Evolutionary conservation across 2,113 vertebrate species (phyloP).

Genomic region (Thamnophis sirtalis): DNA sequence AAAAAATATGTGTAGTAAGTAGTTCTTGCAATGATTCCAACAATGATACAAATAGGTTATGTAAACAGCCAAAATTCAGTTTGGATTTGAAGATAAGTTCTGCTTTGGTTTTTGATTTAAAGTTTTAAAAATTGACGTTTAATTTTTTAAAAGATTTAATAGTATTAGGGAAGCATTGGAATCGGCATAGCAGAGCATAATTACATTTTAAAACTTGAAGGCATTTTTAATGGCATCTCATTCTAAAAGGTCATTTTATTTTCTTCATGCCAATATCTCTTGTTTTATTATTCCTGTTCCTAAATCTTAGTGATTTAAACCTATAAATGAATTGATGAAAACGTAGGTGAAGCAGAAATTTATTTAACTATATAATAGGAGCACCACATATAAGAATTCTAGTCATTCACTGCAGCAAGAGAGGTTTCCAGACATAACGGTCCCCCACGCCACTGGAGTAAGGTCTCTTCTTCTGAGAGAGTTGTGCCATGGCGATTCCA

Average conservation of each 20-base stretch:
- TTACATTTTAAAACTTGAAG: not conserved
- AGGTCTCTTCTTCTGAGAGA: not conserved
- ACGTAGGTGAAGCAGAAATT: constrained; percentile 16
- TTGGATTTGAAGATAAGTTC: not conserved
- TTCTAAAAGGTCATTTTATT: not conserved
- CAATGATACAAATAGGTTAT: not conserved
- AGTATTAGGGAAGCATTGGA: not conserved
- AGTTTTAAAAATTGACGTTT: not conserved
- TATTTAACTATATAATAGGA: constrained; percentile 24
- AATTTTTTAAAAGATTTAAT: too few species aligned
- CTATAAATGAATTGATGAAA: constrained; percentile 28
- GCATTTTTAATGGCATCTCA: not conserved
- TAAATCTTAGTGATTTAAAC: constrained; percentile 18
- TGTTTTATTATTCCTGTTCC: constrained; percentile 22
- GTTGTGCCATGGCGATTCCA: not conserved
- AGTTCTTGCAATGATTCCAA: not conserved
- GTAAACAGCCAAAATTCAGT: not conserved
- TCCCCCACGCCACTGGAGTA: not conserved
- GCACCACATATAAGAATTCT: not conserved
- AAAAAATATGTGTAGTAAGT: not conserved
- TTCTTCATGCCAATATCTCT: constrained; percentile 4
- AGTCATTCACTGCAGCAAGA: not conserved
- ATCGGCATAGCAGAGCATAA: not conserved
- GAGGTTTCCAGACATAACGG: not conserved
- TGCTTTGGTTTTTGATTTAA: not conserved